Conservation (phyloP, 2,797 vertebrate species). For the Coluber constrictor region DNA sequence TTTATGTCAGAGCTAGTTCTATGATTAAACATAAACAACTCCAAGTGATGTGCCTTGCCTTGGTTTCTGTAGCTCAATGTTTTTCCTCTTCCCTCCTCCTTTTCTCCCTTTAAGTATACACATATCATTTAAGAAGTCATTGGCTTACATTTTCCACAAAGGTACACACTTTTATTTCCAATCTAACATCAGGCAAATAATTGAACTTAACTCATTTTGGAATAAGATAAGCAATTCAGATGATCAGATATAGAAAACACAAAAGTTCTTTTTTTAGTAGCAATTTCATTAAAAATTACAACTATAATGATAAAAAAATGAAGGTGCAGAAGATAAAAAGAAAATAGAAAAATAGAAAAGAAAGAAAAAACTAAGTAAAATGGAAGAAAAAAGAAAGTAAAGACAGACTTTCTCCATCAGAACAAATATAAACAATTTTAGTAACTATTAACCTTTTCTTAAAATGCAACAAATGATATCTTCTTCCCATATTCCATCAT, state of each 20-base stretch:
- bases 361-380: too few relatives aligned
- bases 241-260: background rate
- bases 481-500: too few relatives aligned
- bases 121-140: background rate
- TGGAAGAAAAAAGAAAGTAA: too few relatives aligned
- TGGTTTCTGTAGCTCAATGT: background rate
- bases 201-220: background rate
- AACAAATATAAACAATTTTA: too few relatives aligned
- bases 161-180: background rate
- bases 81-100: accelerated
- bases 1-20: background rate
- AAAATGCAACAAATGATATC: too few relatives aligned
- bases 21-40: background rate
- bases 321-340: too few relatives aligned
- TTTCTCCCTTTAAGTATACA: background rate
- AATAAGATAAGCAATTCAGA: background rate
- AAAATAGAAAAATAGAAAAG: too few relatives aligned
- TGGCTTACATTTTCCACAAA: background rate
- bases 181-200: background rate
- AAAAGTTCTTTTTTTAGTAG: background rate
- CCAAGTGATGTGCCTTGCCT: background rate
- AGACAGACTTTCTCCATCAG: too few relatives aligned
- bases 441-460: too few relatives aligned
- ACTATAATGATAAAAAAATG: too few relatives aligned
- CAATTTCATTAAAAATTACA: too few relatives aligned